Percentiles rank a stretch among this genome's conserved stretches.
Conservation (phyloP, 1,140 invertebrate species). For the Stegodyphus dumicola region DNA sequence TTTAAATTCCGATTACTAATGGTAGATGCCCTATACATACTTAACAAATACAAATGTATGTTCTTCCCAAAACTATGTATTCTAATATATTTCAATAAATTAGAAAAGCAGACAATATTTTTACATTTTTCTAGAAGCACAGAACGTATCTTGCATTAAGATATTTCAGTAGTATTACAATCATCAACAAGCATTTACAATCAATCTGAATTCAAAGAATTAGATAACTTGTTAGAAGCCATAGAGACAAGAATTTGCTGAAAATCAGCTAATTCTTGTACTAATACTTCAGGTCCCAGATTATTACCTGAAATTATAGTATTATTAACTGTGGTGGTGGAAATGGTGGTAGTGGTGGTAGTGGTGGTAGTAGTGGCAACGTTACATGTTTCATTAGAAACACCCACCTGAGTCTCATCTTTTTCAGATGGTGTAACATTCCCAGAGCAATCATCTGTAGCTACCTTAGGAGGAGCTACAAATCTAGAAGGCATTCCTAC, state of each 20-base stretch:
- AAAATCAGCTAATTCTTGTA: constrained; percentile 72
- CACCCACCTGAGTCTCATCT: constrained; percentile 61
- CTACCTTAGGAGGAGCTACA: constrained; percentile 18
- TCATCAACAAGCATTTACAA: not conserved
- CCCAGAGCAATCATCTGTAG: constrained; percentile 29
- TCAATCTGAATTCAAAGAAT: constrained; percentile 12
- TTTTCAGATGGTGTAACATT: constrained; percentile 33
- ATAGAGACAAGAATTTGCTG: constrained; percentile 72
- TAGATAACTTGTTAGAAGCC: constrained; percentile 63
- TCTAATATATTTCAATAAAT: too few species aligned
- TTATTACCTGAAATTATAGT: constrained; percentile 10
- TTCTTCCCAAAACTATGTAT: too few species aligned
- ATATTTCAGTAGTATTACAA: too few species aligned
- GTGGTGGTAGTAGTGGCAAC: constrained; percentile 39
- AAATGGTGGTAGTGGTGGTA: constrained; percentile 30
- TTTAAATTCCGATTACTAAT: too few species aligned
- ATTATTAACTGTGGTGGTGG: not conserved
- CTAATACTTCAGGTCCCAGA: constrained; percentile 68
- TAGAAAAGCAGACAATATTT: too few species aligned
- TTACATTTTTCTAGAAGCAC: too few species aligned
- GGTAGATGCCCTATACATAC: too few species aligned
- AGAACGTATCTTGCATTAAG: too few species aligned
- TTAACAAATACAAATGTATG: too few species aligned
- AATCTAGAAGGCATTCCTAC: constrained; percentile 8
- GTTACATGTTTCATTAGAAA: constrained; percentile 27